Evolutionary conservation across 2,888 invertebrate species (phyloP), one percentile per base, ranked within the genome.

Genomic region (Hypomecis punctinalis): DNA sequence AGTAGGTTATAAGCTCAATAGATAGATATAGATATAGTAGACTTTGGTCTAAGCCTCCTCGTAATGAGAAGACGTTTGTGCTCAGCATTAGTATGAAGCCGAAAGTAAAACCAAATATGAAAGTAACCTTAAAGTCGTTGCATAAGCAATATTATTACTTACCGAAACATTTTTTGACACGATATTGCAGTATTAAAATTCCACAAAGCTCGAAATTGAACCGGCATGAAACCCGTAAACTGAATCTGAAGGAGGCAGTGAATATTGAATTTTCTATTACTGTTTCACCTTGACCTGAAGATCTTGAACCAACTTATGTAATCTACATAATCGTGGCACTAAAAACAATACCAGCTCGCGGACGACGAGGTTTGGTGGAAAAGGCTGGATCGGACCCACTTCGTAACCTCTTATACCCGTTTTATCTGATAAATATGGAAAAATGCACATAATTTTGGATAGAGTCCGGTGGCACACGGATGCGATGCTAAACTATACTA

Each of bases 201-300:
- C n/a, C 5, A 56, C 43, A 39, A 49, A 36, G 46, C 23, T 43
- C 47, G 35, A 36, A 48, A 42, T 54, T 13, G 8, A 54, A 13
- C 9, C 36, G 11, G 11, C n/a, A 23, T 11, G 43, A 42, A 55
- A n/a, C 48, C 48, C 35, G 48, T 51, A 45, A 56, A 52, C 1
- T 6, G 9, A n/a, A 5, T 46, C 62, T 39, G 10, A 53, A 53
- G 33, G 35, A 36, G 5, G 9, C 13, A 47, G 53, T 63, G 48
- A 53, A 63, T 58, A 48, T 63, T 53, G 40, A 53, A 58, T 57
- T 58, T 63, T 42, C 53, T 58, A 53, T 53, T 40, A 10, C 11
- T 33, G 11, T 40, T 52, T 57, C 35, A 57, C 63, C 63, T 63
- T 63, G 57, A 53, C 40, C 57, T 40, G 43, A 53, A 39, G 11